These are phyloP conservation scores for Tangara arthus DNA, from an alignment of 2,797 vertebrate species.

Conservation along the genomic window DNA sequence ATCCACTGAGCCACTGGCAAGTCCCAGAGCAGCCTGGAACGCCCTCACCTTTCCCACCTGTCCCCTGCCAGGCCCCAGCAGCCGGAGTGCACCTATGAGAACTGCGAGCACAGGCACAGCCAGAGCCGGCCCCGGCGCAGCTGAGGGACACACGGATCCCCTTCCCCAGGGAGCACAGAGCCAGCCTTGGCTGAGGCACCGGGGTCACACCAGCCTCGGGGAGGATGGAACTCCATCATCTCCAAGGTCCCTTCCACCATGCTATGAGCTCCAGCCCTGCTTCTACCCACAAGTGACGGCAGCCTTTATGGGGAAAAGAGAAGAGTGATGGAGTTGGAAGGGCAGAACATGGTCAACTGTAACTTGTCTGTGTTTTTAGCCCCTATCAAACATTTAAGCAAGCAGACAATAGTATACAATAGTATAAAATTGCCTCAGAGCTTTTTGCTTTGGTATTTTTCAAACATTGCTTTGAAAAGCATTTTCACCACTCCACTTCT, in stretches of 20 bases:
- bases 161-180: background rate
- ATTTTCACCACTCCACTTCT: background rate
- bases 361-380: background rate
- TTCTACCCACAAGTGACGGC: background rate
- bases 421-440: background rate
- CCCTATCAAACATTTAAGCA: background rate
- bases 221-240: background rate
- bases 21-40: background rate
- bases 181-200: background rate
- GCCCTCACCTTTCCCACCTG: background rate
- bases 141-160: background rate
- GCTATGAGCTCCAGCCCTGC: background rate
- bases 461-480: background rate
- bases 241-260: no score
- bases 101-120: slow-evolving; percentile 45
- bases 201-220: background rate
- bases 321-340: background rate
- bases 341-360: background rate
- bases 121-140: background rate
- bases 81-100: slow-evolving; percentile 78
- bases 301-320: background rate
- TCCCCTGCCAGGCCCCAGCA: slow-evolving; percentile 62
- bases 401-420: background rate
- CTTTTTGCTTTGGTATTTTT: background rate
- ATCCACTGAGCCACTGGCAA: background rate